Conservation (phyloP, 2,888 invertebrate species). For the Metalampra italica region DNA sequence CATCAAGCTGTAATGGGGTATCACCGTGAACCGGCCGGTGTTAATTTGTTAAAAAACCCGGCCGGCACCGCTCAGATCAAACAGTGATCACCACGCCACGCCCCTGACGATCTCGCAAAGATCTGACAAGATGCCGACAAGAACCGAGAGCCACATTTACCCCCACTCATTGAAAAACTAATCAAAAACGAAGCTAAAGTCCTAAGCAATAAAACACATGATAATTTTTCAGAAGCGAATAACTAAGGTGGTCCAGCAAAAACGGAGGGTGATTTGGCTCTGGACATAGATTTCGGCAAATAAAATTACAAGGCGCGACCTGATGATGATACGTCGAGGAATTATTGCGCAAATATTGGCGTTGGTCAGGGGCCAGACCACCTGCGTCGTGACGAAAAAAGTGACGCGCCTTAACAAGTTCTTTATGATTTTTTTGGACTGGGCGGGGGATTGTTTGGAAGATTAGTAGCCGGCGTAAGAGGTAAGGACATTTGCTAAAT, state of each 20-base stretch:
- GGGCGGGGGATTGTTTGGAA: constrained; percentile 1
- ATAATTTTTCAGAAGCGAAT: neutral
- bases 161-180: neutral
- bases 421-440: neutral
- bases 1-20: constrained; percentile 22
- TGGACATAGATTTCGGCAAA: constrained; percentile 43
- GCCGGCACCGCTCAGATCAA: constrained; percentile 42
- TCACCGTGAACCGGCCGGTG: constrained; percentile 37
- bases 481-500: neutral
- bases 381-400: constrained; percentile 27
- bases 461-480: neutral
- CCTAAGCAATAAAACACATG: neutral
- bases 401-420: neutral
- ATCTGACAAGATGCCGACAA: constrained; percentile 32
- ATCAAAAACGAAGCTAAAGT: neutral
- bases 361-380: constrained; percentile 35
- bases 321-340: constrained; percentile 32
- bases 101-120: constrained; percentile 22
- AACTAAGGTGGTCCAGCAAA: constrained; percentile 11
- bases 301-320: constrained; percentile 49
- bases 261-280: constrained; percentile 20
- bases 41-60: constrained; percentile 55
- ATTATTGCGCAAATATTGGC: constrained; percentile 52
- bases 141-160: constrained; percentile 16
- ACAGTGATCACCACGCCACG: constrained; percentile 32